phyloP scores from a whole-genome alignment of 2,888 invertebrate genomes.

The Macaria liturata region DNA sequence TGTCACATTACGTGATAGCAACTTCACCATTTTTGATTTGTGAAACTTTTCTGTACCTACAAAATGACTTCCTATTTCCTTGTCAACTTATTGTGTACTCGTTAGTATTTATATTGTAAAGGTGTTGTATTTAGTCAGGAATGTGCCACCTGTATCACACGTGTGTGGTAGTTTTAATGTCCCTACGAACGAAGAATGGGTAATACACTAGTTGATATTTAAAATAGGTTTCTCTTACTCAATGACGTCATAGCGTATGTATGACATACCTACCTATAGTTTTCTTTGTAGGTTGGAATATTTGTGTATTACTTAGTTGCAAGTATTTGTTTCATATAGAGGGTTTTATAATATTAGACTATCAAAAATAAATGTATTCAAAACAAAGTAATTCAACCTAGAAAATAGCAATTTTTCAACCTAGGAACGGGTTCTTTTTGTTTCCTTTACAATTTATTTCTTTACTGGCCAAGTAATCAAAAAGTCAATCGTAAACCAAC shows the following conservation, averaged over 20 bases:
- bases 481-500: constrained; percentile 51
- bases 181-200: constrained; percentile 10
- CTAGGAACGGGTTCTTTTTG: not conserved
- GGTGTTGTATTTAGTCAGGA: not conserved
- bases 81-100: not conserved
- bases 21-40: too few species aligned
- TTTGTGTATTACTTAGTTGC: not conserved
- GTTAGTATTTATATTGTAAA: not conserved
- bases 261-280: constrained; percentile 1
- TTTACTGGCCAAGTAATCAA: constrained; percentile 7
- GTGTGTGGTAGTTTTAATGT: constrained; percentile 4
- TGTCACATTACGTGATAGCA: too few species aligned
- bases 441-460: not conserved
- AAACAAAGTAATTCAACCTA: not conserved
- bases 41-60: too few species aligned
- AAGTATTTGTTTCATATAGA: not conserved
- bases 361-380: not conserved
- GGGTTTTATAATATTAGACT: not conserved
- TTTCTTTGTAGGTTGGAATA: not conserved
- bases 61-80: too few species aligned
- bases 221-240: constrained; percentile 26
- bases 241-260: constrained; percentile 6
- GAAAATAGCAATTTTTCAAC: too few species aligned
- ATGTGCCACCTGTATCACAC: not conserved
- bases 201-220: constrained; percentile 7